Conservation (phyloP, 2,888 invertebrate species). For the Hyles lineata region DNA sequence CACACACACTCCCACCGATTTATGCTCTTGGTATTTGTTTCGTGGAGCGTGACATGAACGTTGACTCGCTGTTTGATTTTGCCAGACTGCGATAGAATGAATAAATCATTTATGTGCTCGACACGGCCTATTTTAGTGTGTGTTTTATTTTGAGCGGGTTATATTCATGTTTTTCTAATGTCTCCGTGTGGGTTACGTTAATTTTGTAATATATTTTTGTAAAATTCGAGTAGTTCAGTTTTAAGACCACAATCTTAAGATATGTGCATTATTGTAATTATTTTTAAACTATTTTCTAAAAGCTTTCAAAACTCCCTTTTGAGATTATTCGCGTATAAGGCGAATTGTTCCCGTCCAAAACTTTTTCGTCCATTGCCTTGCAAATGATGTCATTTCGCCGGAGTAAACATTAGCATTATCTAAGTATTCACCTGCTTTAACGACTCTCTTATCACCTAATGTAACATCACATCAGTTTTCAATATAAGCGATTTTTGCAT, state of each 20-base stretch:
- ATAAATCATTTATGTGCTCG: constrained; percentile 3
- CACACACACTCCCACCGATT: not conserved
- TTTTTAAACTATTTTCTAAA: not conserved
- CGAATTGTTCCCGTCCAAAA: not conserved
- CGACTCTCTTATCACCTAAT: constrained; percentile 2
- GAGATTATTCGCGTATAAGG: not conserved
- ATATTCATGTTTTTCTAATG: not conserved
- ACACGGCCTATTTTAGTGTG: not conserved
- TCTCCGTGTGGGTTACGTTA: no score
- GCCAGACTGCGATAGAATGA: not conserved
- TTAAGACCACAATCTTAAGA: not conserved
- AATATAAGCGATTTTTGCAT: not conserved
- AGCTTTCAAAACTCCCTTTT: not conserved
- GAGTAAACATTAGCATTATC: not conserved
- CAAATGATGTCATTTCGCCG: not conserved
- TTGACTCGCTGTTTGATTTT: not conserved
- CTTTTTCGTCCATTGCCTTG: not conserved
- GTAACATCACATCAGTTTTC: not conserved
- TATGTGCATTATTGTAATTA: not conserved
- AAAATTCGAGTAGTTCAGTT: not conserved
- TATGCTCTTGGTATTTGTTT: constrained; percentile 3
- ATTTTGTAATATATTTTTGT: no score
- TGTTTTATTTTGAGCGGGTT: not conserved
- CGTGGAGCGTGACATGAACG: not conserved
- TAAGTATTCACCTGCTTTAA: not conserved